Conservation (phyloP, 2,888 invertebrate genomes). For the Tromatobia lineatoria region DNA sequence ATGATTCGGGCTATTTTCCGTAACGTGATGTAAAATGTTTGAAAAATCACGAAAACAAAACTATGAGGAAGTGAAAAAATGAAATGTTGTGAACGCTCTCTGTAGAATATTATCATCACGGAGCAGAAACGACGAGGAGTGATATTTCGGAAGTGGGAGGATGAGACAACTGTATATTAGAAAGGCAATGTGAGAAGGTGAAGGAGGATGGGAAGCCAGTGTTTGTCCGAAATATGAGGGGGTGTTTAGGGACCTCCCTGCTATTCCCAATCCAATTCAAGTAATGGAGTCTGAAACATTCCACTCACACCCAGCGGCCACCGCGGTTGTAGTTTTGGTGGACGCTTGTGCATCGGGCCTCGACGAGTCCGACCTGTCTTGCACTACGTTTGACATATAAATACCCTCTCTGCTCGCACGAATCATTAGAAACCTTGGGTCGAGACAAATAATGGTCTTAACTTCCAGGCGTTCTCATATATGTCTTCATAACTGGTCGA, state of each 20-base stretch:
- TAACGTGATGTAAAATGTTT: too few relatives aligned
- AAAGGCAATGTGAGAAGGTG: not conserved
- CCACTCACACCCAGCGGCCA: constrained; percentile 69
- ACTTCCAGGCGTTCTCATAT: not conserved
- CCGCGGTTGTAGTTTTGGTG: constrained; percentile 44
- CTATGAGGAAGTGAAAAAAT: not conserved
- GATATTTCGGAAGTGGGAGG: constrained; percentile 28
- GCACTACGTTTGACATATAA: constrained; percentile 61
- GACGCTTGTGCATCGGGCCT: constrained; percentile 46
- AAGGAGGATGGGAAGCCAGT: constrained; percentile 54
- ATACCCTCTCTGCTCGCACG: constrained; percentile 35
- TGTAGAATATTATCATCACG: constrained; percentile 2
- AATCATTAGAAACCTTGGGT: constrained; percentile 28
- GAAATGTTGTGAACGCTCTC: constrained; percentile 12
- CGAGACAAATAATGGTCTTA: not conserved
- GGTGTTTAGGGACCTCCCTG: constrained; percentile 79
- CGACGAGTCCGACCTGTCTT: constrained; percentile 31
- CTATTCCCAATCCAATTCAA: constrained; percentile 83
- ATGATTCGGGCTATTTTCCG: too few relatives aligned
- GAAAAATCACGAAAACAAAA: too few relatives aligned
- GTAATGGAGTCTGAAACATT: constrained; percentile 84
- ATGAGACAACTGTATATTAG: constrained; percentile 11
- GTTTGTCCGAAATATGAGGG: constrained; percentile 81
- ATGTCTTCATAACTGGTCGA: not conserved
- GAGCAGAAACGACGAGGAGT: not conserved